Conservation (phyloP, 1,140 invertebrate genomes). For the Trigoniulus corallinus region DNA sequence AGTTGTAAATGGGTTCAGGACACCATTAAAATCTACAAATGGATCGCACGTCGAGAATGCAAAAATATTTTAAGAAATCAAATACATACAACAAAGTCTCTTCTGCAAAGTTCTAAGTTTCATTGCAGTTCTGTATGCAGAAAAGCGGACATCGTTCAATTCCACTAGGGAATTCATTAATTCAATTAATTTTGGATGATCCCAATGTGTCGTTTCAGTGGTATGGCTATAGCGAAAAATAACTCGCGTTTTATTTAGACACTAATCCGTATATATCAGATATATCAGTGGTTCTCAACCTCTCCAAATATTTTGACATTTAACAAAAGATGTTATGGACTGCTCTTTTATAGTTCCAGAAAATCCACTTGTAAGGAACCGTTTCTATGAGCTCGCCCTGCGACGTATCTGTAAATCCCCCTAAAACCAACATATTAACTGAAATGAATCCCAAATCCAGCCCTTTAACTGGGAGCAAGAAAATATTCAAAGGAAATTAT, state of each 20-base stretch:
- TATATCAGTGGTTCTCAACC: too few species aligned
- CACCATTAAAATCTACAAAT: neutral
- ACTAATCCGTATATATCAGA: neutral
- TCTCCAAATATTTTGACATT: too few species aligned
- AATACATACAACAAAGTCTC: slow-evolving; percentile 56
- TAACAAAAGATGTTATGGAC: too few species aligned
- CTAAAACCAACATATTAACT: too few species aligned
- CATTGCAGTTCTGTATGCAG: slow-evolving; percentile 94
- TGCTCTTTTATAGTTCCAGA: too few species aligned
- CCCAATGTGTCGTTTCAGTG: slow-evolving; percentile 90
- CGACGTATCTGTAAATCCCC: too few species aligned
- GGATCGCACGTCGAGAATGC: slow-evolving; percentile 1
- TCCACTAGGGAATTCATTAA: slow-evolving; percentile 76
- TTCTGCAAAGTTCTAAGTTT: slow-evolving; percentile 94
- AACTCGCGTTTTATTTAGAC: slow-evolving; percentile 10
- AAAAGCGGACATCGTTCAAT: slow-evolving; percentile 93
- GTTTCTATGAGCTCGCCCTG: too few species aligned
- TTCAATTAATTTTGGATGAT: slow-evolving; percentile 94
- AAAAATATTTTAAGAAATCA: neutral
- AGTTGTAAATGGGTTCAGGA: neutral
- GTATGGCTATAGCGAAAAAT: slow-evolving; percentile 47
- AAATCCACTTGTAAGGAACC: too few species aligned
- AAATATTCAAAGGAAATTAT: too few species aligned
- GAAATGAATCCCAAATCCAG: too few species aligned
- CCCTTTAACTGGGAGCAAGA: too few species aligned